Conservation (phyloP, 2,797 vertebrate species). For the Poecilia gillii region DNA sequence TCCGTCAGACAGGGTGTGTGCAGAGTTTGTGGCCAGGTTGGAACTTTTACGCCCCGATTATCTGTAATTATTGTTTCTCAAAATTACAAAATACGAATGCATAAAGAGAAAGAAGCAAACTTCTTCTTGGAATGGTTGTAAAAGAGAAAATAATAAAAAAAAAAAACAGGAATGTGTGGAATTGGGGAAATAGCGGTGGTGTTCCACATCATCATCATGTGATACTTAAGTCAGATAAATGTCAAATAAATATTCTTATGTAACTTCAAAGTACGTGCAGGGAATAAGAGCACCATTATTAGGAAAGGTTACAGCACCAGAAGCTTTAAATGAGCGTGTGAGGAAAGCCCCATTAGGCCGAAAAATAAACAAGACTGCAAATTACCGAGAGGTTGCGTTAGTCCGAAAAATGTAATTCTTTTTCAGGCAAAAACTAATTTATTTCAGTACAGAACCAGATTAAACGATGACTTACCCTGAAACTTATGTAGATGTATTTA, state of each 20-base stretch:
- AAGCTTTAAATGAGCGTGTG: neutral
- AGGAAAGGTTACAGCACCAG: neutral
- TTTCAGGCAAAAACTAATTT: neutral
- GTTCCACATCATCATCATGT: constrained; percentile 25
- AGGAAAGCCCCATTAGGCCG: neutral
- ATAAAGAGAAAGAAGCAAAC: neutral
- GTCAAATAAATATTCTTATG: constrained; percentile 10
- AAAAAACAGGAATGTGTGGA: constrained; percentile 1
- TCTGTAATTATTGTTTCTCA: constrained; percentile 28
- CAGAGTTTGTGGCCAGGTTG: constrained; percentile 20
- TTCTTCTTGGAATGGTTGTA: constrained; percentile 10
- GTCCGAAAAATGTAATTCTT: neutral
- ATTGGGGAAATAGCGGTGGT: constrained; percentile 12
- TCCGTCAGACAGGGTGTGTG: constrained; percentile 26
- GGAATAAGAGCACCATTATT: constrained; percentile 4
- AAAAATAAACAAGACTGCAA: neutral
- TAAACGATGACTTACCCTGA: neutral
- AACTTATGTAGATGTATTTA: neutral
- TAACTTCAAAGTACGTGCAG: neutral
- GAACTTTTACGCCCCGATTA: constrained; percentile 1
- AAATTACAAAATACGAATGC: constrained; percentile 16
- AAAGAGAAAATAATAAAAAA: too few relatives aligned
- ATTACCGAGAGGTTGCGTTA: neutral
- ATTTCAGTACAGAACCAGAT: neutral
- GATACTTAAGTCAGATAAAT: constrained; percentile 2